These are phyloP conservation scores for Sericinus montela DNA, from an alignment of 2,888 invertebrate species.

Conservation along the genomic window DNA sequence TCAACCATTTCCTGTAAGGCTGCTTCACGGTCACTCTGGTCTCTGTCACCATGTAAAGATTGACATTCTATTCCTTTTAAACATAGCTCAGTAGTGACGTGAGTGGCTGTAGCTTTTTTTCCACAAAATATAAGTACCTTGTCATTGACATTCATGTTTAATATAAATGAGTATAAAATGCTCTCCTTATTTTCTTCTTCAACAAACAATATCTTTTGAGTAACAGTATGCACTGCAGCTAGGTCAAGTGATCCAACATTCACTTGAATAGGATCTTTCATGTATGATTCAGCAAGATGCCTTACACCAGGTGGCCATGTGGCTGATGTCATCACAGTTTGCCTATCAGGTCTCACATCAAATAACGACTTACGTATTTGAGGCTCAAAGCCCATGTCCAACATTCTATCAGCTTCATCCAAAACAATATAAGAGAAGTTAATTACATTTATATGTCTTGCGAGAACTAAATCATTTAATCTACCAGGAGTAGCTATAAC, in stretches of 20 bases:
- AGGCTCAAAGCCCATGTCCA: constrained; percentile 93
- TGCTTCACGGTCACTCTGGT: constrained; percentile 87
- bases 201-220: constrained; percentile 87
- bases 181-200: constrained; percentile 84
- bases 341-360: constrained; percentile 91
- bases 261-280: constrained; percentile 93
- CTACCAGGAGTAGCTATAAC: constrained; percentile 97
- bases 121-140: constrained; percentile 96
- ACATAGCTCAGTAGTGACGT: constrained; percentile 88
- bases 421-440: constrained; percentile 92
- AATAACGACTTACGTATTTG: constrained; percentile 91
- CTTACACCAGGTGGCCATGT: constrained; percentile 96
- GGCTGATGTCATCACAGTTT: constrained; percentile 98
- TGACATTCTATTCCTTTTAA: constrained; percentile 84
- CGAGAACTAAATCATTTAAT: constrained; percentile 91
- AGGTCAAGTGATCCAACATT: constrained; percentile 93
- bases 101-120: constrained; percentile 90
- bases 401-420: constrained; percentile 95
- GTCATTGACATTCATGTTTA: constrained; percentile 84
- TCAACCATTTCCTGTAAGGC: constrained; percentile 91
- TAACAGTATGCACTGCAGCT: constrained; percentile 93
- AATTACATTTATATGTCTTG: constrained; percentile 84
- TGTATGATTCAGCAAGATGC: constrained; percentile 90
- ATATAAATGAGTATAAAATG: constrained; percentile 83
- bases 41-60: constrained; percentile 94